These are phyloP conservation scores for Teleogryllus oceanicus DNA, from an alignment of 2,888 invertebrate genomes.

Conservation along the genomic window DNA sequence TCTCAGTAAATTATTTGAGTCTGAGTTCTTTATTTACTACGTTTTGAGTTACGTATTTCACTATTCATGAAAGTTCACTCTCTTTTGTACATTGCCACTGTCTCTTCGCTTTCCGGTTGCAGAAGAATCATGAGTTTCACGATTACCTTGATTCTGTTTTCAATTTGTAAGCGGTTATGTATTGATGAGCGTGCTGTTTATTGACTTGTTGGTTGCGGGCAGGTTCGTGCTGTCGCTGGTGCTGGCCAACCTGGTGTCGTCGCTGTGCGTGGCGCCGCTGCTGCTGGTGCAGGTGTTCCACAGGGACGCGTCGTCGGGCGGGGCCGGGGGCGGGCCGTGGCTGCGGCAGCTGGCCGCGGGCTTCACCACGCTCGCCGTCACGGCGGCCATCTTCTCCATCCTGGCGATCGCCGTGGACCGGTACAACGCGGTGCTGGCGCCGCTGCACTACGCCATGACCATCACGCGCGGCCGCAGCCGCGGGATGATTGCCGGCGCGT, in stretches of 20 bases:
- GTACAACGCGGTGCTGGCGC: conserved; percentile 51
- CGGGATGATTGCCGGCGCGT: conserved; percentile 47
- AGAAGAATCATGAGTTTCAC: too few relatives aligned
- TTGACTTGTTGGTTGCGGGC: conserved; percentile 1
- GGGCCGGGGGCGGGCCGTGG: conserved; percentile 36
- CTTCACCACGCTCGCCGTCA: conserved; percentile 48
- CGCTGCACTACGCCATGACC: conserved; percentile 53
- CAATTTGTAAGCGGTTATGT: too few relatives aligned
- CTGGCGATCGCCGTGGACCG: conserved; percentile 53
- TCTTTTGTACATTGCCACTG: too few relatives aligned
- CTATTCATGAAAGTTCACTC: too few relatives aligned
- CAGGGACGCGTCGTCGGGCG: conserved; percentile 36
- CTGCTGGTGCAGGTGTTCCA: conserved; percentile 47
- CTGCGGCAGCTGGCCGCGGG: conserved; percentile 45
- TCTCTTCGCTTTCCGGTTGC: too few relatives aligned
- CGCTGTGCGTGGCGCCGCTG: conserved; percentile 49
- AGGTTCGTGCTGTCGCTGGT: conserved; percentile 53
- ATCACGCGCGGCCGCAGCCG: conserved; percentile 49
- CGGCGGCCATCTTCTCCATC: conserved; percentile 51
- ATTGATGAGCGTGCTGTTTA: too few relatives aligned
- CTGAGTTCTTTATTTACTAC: too few relatives aligned
- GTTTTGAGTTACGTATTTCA: too few relatives aligned
- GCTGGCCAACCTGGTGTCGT: conserved; percentile 50
- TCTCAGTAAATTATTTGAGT: too few relatives aligned
- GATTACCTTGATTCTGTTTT: too few relatives aligned